Evolutionary conservation across 2,113 vertebrate genomes (phyloP).

Genomic region (Gallinago media): DNA sequence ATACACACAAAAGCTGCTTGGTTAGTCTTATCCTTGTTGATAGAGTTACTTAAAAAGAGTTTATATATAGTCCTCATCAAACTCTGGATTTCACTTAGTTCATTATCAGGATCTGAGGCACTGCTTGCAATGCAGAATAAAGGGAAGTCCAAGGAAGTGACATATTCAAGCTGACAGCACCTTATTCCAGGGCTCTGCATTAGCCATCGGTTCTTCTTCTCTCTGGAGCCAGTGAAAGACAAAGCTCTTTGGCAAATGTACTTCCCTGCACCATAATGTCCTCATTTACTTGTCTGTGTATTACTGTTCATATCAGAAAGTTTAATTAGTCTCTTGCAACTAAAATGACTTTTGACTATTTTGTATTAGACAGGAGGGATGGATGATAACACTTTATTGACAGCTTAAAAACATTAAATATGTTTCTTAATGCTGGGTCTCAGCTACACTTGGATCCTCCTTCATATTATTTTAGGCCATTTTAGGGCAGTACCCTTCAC

Average conservation of each 20-base stretch:
- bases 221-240: neutral
- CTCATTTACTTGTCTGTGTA: neutral
- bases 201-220: neutral
- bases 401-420: neutral
- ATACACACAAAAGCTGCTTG: neutral
- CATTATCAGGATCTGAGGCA: neutral
- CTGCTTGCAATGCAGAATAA: neutral
- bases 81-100: neutral
- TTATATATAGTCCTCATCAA: neutral
- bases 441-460: neutral
- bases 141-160: neutral
- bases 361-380: neutral
- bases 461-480: accelerated
- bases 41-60: neutral
- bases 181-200: neutral
- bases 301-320: neutral
- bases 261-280: neutral
- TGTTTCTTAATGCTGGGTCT: neutral
- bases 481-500: neutral
- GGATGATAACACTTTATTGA: neutral
- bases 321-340: constrained; percentile 40
- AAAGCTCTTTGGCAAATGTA: neutral
- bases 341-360: constrained; percentile 29
- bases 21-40: neutral
- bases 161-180: neutral